Percentiles rank a stretch among this genome's conserved stretches.
Conservation (phyloP, 2,797 vertebrate species). For the Salmo trutta region DNA sequence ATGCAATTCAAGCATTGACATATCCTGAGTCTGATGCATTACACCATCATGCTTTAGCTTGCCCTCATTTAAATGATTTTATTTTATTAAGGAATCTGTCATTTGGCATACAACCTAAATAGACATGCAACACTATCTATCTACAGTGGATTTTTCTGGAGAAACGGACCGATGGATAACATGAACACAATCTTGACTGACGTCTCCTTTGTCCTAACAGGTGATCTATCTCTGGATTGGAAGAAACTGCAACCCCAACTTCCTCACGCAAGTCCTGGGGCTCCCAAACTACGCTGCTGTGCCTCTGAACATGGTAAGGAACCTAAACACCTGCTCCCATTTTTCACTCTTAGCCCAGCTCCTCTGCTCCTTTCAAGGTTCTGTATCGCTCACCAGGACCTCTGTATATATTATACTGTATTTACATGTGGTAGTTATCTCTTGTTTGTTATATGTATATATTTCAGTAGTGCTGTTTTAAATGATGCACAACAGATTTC, state of each 20-base stretch:
- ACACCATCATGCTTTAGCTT: no score
- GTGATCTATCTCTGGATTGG: slow-evolving; percentile 92
- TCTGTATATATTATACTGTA: not conserved
- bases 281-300: slow-evolving; percentile 83
- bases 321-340: not conserved
- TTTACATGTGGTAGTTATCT: no score
- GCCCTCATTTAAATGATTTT: no score
- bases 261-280: slow-evolving; percentile 89
- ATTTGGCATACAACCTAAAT: not conserved
- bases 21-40: no score
- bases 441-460: no score
- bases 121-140: not conserved
- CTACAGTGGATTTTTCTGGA: not conserved
- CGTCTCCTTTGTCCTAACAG: slow-evolving; percentile 57
- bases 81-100: no score
- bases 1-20: not conserved
- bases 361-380: not conserved
- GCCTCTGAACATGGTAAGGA: slow-evolving; percentile 86
- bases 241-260: slow-evolving; percentile 85
- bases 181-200: not conserved
- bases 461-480: no score
- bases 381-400: not conserved
- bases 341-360: not conserved
- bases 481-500: not conserved
- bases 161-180: no score